Conservation (phyloP, 2,888 invertebrate species). For the Diarsia dahlii region DNA sequence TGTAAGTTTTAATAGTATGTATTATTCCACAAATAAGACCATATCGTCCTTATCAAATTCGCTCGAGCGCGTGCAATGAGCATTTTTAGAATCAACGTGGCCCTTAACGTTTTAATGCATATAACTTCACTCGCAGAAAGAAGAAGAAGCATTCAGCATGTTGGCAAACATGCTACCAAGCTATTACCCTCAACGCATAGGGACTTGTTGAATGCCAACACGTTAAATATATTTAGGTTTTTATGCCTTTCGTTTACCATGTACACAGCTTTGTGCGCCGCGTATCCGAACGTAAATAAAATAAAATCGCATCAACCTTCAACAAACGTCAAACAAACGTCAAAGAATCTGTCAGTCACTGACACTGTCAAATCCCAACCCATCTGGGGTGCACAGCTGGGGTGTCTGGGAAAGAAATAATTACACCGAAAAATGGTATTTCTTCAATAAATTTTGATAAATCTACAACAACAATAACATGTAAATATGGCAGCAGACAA, state of each 20-base stretch:
- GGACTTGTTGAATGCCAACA: not conserved
- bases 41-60: no score
- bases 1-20: no score
- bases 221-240: no score
- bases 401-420: slow-evolving; percentile 68
- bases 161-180: no score
- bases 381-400: slow-evolving; percentile 25
- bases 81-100: no score
- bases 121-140: no score
- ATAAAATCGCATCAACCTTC: slow-evolving; percentile 38
- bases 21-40: no score
- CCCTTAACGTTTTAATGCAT: no score
- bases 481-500: slow-evolving; percentile 87
- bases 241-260: not conserved
- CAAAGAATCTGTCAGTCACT: slow-evolving; percentile 43
- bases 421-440: slow-evolving; percentile 71
- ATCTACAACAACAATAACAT: slow-evolving; percentile 75
- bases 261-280: not conserved
- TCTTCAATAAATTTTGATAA: slow-evolving; percentile 55
- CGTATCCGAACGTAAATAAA: slow-evolving; percentile 41
- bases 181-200: no score
- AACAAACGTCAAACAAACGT: slow-evolving; percentile 40
- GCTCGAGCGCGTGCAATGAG: no score
- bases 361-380: slow-evolving; percentile 59
- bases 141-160: not conserved